Evolutionary conservation across 2,113 vertebrate species (phyloP).

Genomic region (Scortum barcoo): DNA sequence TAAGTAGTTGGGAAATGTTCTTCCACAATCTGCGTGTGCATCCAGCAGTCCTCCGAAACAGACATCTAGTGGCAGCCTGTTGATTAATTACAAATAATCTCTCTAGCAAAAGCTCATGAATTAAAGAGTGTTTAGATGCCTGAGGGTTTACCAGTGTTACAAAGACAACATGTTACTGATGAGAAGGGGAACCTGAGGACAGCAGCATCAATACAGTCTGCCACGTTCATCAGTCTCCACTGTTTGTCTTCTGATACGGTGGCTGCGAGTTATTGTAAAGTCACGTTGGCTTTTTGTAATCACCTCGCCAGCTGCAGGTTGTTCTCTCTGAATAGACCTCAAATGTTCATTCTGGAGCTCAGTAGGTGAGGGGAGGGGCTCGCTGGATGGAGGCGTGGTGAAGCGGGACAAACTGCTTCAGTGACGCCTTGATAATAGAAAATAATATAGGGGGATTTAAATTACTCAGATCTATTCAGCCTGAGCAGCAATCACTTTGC

Average conservation of each 20-base stretch:
- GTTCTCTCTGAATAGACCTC: conserved; percentile 47
- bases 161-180: background rate
- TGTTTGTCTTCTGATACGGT: conserved; percentile 9
- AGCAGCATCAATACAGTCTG: background rate
- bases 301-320: conserved; percentile 33
- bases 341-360: conserved; percentile 37
- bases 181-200: conserved; percentile 4
- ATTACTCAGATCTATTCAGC: conserved; percentile 60
- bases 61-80: background rate
- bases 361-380: conserved; percentile 10
- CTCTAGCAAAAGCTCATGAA: background rate
- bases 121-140: background rate
- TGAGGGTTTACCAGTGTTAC: background rate
- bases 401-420: conserved; percentile 27
- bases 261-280: conserved; percentile 36
- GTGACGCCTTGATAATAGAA: conserved; percentile 57
- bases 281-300: conserved; percentile 50
- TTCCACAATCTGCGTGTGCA: background rate
- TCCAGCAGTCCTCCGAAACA: background rate
- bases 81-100: conserved; percentile 14
- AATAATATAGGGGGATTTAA: conserved; percentile 58
- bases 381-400: background rate
- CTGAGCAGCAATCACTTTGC: conserved; percentile 37
- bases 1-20: conserved; percentile 3
- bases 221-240: conserved; percentile 1